These are phyloP conservation scores for Phocoena phocoena DNA, from an alignment of 2,113 vertebrate genomes.

Conservation along the genomic window DNA sequence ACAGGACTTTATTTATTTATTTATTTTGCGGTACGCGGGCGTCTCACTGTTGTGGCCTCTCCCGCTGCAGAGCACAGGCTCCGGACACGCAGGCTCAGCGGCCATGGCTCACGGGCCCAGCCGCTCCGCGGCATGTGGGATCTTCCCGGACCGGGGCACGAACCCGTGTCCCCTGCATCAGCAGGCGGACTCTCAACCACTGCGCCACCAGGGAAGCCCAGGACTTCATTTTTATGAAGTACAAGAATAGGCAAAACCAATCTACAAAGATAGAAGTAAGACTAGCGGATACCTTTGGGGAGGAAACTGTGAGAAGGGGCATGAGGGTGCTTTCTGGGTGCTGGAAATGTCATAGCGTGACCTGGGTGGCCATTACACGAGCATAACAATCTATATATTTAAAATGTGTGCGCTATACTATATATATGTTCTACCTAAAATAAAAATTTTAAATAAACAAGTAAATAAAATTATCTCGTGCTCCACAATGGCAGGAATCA, in stretches of 20 bases:
- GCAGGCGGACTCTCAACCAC: no score
- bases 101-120: no score
- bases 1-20: background rate
- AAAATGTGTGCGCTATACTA: background rate
- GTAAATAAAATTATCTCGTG: background rate
- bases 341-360: background rate
- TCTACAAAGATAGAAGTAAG: background rate
- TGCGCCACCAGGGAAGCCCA: no score
- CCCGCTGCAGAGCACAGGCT: no score
- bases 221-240: background rate
- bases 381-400: background rate
- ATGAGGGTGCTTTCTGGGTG: background rate
- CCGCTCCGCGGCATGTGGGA: no score
- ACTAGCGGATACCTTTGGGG: background rate
- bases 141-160: no score
- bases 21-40: no score
- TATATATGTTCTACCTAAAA: background rate
- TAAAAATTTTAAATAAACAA: conserved; percentile 21
- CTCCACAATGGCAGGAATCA: background rate
- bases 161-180: no score
- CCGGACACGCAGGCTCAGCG: no score
- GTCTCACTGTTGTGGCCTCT: no score
- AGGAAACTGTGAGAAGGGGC: background rate
- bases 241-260: background rate
- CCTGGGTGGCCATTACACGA: background rate